Base-by-base conservation (phyloP, 2,888 invertebrate genomes). In the Cosmia trapezina region DNA sequence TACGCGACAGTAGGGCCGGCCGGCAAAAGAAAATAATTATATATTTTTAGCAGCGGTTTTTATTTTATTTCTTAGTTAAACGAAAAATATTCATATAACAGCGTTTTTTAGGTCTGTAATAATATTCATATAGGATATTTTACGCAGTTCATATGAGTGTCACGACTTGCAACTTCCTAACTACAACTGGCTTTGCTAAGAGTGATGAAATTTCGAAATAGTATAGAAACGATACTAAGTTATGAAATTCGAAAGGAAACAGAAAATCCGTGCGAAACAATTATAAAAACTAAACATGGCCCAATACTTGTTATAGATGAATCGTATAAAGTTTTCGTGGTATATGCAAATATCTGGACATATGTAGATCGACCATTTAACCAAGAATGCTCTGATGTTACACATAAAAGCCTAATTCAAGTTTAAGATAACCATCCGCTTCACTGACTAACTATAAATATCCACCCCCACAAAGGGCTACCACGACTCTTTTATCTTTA, bases 401-500 rank as follows among this genome's bases (percentile, higher is more conserved):
- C 47, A 68, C 22, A 17, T 67, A 43, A 33, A 54, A 74, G 41
- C 33, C 19, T 47, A 49, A 41, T 54, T 33, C 14, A 61, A 43
- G 68, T 69, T 54, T n/a, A 49, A 68, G 59, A 73, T 67, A 73
- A 53, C 47, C n/a, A 60, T 49, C 45, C 37, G 61, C 63, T 54
- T 66, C 45, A 72, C 63, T 69, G 56, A 11, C 63, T 64, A 12
- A 65, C 78, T 68, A 78, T 56, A 78, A 68, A 78, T 73, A 71
- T 62, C 63, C 56, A 22, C 45, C 49, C 17, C 51, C 49, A 54
- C 53, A 47, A 65, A 81, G 43, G 63, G 56, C 68, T 60, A 64
- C 56, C 59, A 47, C 22, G 37, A 73, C 66, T 61, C 63, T 82
- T 73, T 80, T 82, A 82, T 76, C 68, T 79, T 70, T 65, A 70